These are phyloP conservation scores for Ylistrum balloti DNA, from an alignment of 1,140 invertebrate species.

Conservation along the genomic window DNA sequence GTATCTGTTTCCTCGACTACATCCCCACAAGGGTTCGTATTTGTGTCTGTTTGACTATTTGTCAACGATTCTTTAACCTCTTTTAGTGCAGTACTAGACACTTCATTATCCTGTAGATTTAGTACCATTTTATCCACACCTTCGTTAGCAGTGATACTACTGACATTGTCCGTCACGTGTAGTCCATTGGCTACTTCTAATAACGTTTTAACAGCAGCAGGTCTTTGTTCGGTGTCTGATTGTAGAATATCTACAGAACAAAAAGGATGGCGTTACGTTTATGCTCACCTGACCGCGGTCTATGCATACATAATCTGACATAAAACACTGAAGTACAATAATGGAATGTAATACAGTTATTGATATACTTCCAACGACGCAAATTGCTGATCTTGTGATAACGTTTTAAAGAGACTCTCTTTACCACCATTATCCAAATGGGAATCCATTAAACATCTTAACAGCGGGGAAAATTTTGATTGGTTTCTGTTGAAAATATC, in stretches of 20 bases:
- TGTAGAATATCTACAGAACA: neutral
- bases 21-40: neutral
- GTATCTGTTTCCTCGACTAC: neutral
- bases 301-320: too few relatives aligned
- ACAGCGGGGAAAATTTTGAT: too few relatives aligned
- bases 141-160: neutral
- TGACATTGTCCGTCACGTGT: neutral
- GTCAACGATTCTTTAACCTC: neutral
- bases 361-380: too few relatives aligned
- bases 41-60: neutral
- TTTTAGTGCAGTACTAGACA: neutral
- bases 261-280: neutral
- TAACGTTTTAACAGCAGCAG: neutral
- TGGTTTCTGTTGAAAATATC: too few relatives aligned
- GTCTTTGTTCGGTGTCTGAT: neutral
- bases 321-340: too few relatives aligned
- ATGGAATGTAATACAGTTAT: too few relatives aligned
- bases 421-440: too few relatives aligned
- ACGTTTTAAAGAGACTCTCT: too few relatives aligned
- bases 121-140: neutral
- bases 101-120: neutral
- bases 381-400: too few relatives aligned
- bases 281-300: neutral
- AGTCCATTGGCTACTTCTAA: neutral
- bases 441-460: too few relatives aligned